Percentiles rank a stretch among this genome's conserved stretches.
phyloP scores from a whole-genome alignment of 2,113 vertebrate species.

The Eulacestoma nigropectus region DNA sequence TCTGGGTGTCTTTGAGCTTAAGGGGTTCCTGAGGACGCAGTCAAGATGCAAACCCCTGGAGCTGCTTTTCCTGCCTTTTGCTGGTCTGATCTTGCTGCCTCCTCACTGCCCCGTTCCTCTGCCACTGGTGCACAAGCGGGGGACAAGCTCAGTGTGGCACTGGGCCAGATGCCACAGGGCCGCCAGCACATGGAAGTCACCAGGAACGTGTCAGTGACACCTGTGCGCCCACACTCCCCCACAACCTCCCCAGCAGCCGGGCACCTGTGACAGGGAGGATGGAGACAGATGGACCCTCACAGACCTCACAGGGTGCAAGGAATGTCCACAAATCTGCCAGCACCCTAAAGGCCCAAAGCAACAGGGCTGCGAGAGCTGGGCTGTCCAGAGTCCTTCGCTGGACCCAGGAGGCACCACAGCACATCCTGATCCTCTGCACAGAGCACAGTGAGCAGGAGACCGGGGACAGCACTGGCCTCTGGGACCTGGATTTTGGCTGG shows the following conservation, averaged over 20 bases:
- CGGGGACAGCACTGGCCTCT: neutral
- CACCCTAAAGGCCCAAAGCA: neutral
- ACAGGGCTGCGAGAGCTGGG: accelerated
- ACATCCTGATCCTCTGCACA: neutral
- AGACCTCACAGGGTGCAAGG: neutral
- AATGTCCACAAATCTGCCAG: neutral
- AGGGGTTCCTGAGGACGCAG: neutral
- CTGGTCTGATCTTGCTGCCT: neutral
- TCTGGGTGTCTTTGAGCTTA: neutral
- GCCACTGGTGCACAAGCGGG: too few species aligned
- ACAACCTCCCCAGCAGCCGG: neutral
- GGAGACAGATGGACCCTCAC: neutral
- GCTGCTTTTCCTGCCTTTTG: neutral
- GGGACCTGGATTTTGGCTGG: neutral
- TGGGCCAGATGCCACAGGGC: neutral
- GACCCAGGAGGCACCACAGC: neutral
- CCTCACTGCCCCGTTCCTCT: neutral
- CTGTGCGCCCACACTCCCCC: accelerated
- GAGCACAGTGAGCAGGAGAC: neutral
- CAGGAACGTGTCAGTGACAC: neutral
- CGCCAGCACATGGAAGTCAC: neutral
- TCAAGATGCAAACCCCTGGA: neutral
- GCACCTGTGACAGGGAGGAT: neutral
- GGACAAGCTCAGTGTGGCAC: neutral
- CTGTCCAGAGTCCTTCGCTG: neutral